Conservation (phyloP, 2,888 invertebrate genomes). For the Cantharis rustica region DNA sequence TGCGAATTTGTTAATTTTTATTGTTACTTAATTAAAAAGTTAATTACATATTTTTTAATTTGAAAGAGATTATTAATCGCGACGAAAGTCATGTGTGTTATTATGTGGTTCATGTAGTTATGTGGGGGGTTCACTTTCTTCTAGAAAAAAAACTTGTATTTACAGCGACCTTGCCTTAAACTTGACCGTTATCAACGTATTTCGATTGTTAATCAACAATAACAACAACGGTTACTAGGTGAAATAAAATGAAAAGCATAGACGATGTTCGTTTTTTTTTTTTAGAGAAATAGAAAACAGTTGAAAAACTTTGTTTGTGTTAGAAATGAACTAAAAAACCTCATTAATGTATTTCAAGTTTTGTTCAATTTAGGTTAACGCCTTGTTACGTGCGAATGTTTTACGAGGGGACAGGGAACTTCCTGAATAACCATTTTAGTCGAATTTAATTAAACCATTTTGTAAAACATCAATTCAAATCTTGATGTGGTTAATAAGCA, state of each 20-base stretch:
- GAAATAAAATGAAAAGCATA: neutral
- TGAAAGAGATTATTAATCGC: neutral
- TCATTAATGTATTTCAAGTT: neutral
- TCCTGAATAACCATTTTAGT: neutral
- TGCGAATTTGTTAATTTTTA: neutral
- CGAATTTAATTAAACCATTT: neutral
- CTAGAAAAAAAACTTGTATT: neutral
- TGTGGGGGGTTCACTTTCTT: neutral
- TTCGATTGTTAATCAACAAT: neutral
- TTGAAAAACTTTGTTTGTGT: neutral
- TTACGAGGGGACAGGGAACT: neutral
- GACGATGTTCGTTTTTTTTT: neutral
- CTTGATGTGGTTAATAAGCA: too few relatives aligned
- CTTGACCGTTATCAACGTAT: neutral
- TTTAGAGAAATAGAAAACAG: neutral
- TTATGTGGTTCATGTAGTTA: neutral
- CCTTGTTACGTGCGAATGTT: neutral
- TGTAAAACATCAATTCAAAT: neutral
- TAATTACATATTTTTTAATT: neutral
- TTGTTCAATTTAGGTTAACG: neutral
- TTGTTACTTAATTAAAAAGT: neutral
- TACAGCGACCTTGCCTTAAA: slow-evolving; percentile 2
- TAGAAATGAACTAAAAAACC: neutral
- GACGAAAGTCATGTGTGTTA: neutral
- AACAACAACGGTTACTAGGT: neutral